Base-by-base conservation (phyloP, 2,888 invertebrate genomes). In the Podotricha telesiphe region DNA sequence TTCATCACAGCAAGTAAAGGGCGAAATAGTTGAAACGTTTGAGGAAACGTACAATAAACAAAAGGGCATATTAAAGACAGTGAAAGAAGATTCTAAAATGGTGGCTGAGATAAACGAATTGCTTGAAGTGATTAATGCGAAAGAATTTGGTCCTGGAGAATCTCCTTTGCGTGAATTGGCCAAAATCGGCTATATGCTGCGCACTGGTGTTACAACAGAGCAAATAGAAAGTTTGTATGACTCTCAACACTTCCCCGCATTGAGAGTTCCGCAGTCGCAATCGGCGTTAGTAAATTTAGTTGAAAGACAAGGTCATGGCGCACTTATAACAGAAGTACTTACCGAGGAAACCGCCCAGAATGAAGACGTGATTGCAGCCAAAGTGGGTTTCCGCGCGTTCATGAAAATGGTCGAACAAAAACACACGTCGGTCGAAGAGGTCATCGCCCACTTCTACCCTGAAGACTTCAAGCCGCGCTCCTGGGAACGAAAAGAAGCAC, bases 341-440 rank as follows among this genome's bases (percentile, higher is more conserved):
- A 96, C 96, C 0, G 96, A 97, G 87, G 97, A 97, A 83, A 95
- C 96, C 0, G 94, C 96, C 0, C 95, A 96, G 64, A 96, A 96
- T 82, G 97, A 97, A 83, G 95, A 95, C 67, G 89, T 95, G 22
- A 93, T 96, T 22, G 97, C 96, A 4, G 95, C 96, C 0, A 96
- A 96, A 64, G 96, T 96, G 63, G 97, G 97, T 13, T 97, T 97
- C 87, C 94, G 96, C 75, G 97, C 97, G 7, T 96, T 97, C 84
- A 95, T 97, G 91, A 95, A 95, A 80, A 97, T 97, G 96, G 95
- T 97, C 10, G 96, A 97, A 82, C 92, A 96, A 69, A 95, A 96
- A 79, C 96, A 97, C 80, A 95, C 95, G 63, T 96, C 96, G 0
- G 96, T 97, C 22, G 97, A 97, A 86, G 97, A 97, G 86, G 96